Base-by-base conservation (phyloP, 2,113 vertebrate species). In the Oceanites oceanicus region DNA sequence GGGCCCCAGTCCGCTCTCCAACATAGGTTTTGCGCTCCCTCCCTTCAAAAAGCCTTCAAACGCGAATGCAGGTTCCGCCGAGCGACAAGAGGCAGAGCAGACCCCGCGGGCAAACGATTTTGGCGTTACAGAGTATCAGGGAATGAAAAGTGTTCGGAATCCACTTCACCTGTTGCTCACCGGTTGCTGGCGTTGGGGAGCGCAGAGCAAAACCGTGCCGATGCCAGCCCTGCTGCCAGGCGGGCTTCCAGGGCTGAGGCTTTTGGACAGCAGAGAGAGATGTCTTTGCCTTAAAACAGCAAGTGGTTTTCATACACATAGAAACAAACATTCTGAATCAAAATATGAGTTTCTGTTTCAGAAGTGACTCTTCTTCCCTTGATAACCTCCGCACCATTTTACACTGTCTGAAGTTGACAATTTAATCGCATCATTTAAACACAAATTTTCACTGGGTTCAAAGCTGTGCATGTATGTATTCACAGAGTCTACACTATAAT, bases 261-360 rank as follows among this genome's bases (percentile, higher is more conserved):
- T 1, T 58, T 30, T 23, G 15, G 27, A 18, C 26, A 27, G 50
- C 56, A 42, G 15, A 11, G 34, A 16, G 19, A 30, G 50, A 13
- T 7, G 56, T 4, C 40, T 53, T 36, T 32, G 36, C 55, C 59
- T 72, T 15, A 8, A 32, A 66, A 9, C 21, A 25, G 15, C 38
- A 29, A 59, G 20, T 34, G 58, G n/a, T 66, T 79, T 86, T 56
- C 59, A 11, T 7, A 20, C 32, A 3, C 10, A 6, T 0, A 15
- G 65, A 44, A 84, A 65, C 50, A 88, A 58, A 34, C 16, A 2
- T 19, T 49, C 19, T 38, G 70, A 21, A 20, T 68, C 62, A 40
- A 50, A 76, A 53, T 4, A 7, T 0, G 8, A 59, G n/a, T 0
- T 15, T 32, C 17, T 58, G 65, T 3, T 55, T 72, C 20, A 29